phyloP scores from a whole-genome alignment of 1,140 invertebrate species.

The Lepidostoma basale region DNA sequence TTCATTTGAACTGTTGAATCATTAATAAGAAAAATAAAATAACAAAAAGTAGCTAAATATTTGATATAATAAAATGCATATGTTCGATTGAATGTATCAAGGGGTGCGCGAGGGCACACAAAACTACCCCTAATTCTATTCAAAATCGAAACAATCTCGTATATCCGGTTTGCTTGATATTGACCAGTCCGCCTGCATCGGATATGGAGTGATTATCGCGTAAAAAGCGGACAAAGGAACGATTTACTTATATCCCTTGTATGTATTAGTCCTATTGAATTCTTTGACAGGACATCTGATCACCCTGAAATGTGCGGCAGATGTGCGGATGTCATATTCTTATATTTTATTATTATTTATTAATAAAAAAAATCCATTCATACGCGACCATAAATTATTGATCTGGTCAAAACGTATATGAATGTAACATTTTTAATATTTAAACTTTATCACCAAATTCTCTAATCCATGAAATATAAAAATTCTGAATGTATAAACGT shows the following conservation, averaged over 20 bases:
- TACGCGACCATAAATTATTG: background rate
- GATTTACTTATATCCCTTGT: conserved; percentile 29
- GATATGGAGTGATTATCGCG: conserved; percentile 21
- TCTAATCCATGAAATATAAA: too few species aligned
- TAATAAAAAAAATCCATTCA: conserved; percentile 9
- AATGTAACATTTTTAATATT: too few species aligned
- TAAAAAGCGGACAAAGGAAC: conserved; percentile 13
- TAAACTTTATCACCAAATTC: too few species aligned
- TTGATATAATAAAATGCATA: background rate
- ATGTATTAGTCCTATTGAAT: conserved; percentile 18
- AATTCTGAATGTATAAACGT: too few species aligned
- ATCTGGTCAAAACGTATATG: too few species aligned
- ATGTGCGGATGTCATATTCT: conserved; percentile 17
- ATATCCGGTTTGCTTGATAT: conserved; percentile 3
- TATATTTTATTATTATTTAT: background rate
- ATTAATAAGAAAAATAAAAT: background rate
- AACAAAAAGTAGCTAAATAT: background rate
- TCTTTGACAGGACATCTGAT: conserved; percentile 9
- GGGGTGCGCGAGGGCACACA: background rate
- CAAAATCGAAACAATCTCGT: background rate
- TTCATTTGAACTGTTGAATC: too few species aligned
- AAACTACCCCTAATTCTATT: background rate
- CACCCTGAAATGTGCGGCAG: conserved; percentile 1
- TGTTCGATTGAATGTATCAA: background rate
- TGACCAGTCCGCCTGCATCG: conserved; percentile 20